phyloP scores from a whole-genome alignment of 1,140 invertebrate species.

The Drosophila chauvacae region DNA sequence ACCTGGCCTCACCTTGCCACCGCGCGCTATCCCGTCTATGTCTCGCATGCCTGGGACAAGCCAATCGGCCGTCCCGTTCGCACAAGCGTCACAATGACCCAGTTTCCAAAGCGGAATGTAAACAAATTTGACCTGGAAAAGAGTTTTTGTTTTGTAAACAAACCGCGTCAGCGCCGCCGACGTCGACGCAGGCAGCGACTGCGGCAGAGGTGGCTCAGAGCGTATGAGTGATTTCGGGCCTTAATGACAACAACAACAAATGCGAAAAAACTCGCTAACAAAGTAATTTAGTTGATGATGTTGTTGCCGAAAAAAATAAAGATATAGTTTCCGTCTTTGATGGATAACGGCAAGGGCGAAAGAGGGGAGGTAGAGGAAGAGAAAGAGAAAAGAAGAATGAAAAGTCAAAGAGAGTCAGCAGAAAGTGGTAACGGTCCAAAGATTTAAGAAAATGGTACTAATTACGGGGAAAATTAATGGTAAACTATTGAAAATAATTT shows the following conservation, averaged over 20 bases:
- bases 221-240: conserved; percentile 54
- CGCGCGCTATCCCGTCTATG: conserved; percentile 5
- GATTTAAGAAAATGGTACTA: conserved; percentile 17
- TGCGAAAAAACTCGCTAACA: conserved; percentile 54
- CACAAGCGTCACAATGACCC: conserved; percentile 74
- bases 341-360: neutral
- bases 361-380: neutral
- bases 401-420: neutral
- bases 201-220: conserved; percentile 51
- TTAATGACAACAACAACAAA: conserved; percentile 47
- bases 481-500: neutral
- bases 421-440: conserved; percentile 25
- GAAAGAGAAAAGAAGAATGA: neutral
- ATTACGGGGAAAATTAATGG: neutral
- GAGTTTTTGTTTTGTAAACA: conserved; percentile 80
- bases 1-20: conserved; percentile 25
- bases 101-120: conserved; percentile 81
- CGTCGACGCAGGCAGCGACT: conserved; percentile 22
- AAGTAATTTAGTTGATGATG: conserved; percentile 56
- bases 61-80: conserved; percentile 45
- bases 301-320: conserved; percentile 32
- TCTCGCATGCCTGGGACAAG: conserved; percentile 32
- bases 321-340: conserved; percentile 56
- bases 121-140: conserved; percentile 83
- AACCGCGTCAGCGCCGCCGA: conserved; percentile 43